Base-by-base conservation (phyloP, 2,888 invertebrate genomes). In the Ectobius pallidus region DNA sequence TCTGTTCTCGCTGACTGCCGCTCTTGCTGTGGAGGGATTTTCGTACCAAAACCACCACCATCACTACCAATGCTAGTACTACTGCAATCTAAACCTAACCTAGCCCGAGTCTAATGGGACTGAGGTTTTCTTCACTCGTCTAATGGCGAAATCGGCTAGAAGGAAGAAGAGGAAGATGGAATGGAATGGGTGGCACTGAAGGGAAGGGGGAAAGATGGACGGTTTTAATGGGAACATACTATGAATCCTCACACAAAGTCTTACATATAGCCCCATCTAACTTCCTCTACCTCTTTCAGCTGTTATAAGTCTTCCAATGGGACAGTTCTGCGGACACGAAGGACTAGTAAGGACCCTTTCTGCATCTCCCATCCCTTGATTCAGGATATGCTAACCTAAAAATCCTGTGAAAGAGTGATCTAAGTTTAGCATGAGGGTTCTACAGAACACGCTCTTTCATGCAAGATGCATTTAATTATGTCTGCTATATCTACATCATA, bases 41-140 rank as follows among this genome's bases (percentile, higher is more conserved):
- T 68, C 67, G 61, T 72, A 63, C 68, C 39, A 62, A 68, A 68
- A 68, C 72, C 68, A 72, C 72, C 39, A 52, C 71, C 9, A 22
- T n/a, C n/a, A n/a, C n/a, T n/a, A n/a, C n/a, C n/a, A n/a, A n/a
- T n/a, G n/a, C n/a, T 52, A 18, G 61, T n/a, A 58, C 58, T 6
- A 30, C 49, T 61, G 71, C 71, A 75, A 75, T 73, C 75, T 65
- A 73, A 75, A 75, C 75, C 72, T 73, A 71, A 71, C 71, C 69
- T 58, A 55, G 73, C 73, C n/a, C 32, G 58, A 65, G 63, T 69
- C 75, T 75, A 75, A 75, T 75, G 75, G 75, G 75, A 67, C 75
- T 61, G 70, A 71, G 75, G 75, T 70, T 75, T 75, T 75, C 75
- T 75, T 75, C 75, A 70, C 75, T 55, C 71, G 73, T 75, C 73